Evolutionary conservation across 2,888 invertebrate genomes (phyloP), one percentile per base, ranked within the genome.

Genomic region (Andrena dorsata): DNA sequence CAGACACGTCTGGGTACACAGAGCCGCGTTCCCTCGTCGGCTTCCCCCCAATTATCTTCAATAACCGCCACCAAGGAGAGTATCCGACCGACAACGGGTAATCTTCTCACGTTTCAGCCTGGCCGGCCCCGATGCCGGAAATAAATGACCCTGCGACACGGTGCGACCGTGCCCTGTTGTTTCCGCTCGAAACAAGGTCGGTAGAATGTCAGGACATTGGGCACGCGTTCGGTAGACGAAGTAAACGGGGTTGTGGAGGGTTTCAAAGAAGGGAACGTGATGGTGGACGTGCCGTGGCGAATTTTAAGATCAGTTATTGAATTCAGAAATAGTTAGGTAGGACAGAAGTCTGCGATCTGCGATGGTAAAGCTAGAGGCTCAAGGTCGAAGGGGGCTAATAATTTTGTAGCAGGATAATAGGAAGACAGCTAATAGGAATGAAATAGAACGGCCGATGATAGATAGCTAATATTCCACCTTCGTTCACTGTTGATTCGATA

Each of bases 31-130:
- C 65, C 79, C 58, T 41, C 51, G 69, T 60, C 74, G 78, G 80
- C 85, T 80, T 69, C 83, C 79, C 82, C 76, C 83, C 80, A 89
- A 88, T 88, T 89, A 86, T 85, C 83, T 82, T 86, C 83, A 70
- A 86, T 83, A 88, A 88, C 74, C 80, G 61, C 81, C 65, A 41
- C 63, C 16, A 13, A 23, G 26, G 32, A 51, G 61, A 20, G 61
- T 32, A 69, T 32, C 58, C 64, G 53, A 51, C 65, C 53, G 53
- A 74, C 76, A 76, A 89, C 85, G 81, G 89, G 79, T 85, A 89
- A 88, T 89, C 85, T 80, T 85, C 83, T 85, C 87, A 82, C 85
- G 83, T 88, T 86, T 84, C 84, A 51, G 64, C 51, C 56, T 60
- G 71, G 61, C 58, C 66, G 49, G 60, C 61, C 49, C 68, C 65